phyloP scores from a whole-genome alignment of 2,113 vertebrate species.

The Myiagra hebetior region DNA sequence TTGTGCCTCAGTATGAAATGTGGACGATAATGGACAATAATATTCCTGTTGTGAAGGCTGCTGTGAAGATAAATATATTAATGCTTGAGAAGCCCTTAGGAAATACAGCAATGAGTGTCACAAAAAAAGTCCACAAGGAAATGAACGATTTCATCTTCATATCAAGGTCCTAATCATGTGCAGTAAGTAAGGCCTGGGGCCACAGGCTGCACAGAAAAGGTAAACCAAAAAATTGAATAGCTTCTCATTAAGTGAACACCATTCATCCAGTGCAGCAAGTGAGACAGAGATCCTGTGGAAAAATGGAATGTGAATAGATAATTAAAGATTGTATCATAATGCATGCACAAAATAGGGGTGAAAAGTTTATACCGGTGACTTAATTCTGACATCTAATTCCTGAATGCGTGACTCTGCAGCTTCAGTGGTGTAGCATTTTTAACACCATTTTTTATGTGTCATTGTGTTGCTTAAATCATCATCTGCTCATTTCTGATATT shows the following conservation, averaged over 20 bases:
- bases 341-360: background rate
- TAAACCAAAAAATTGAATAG: constrained; percentile 16
- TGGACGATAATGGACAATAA: constrained; percentile 17
- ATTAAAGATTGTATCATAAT: constrained; percentile 24
- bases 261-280: background rate
- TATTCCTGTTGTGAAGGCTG: background rate
- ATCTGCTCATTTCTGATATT: background rate
- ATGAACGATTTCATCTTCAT: constrained; percentile 25
- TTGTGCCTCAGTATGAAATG: background rate
- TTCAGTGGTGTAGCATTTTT: background rate
- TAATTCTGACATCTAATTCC: background rate
- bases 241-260: background rate
- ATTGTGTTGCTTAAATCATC: background rate
- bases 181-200: background rate
- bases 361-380: background rate
- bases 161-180: background rate
- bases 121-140: background rate
- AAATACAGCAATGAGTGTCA: background rate
- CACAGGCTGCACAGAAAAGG: background rate
- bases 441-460: background rate
- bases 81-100: constrained; percentile 21
- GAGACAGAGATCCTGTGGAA: background rate
- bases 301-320: background rate
- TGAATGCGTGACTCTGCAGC: background rate
- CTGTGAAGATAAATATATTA: constrained; percentile 39